These are phyloP conservation scores for Cyanocitta stelleri DNA, from an alignment of 2,113 vertebrate genomes.

Conservation along the genomic window DNA sequence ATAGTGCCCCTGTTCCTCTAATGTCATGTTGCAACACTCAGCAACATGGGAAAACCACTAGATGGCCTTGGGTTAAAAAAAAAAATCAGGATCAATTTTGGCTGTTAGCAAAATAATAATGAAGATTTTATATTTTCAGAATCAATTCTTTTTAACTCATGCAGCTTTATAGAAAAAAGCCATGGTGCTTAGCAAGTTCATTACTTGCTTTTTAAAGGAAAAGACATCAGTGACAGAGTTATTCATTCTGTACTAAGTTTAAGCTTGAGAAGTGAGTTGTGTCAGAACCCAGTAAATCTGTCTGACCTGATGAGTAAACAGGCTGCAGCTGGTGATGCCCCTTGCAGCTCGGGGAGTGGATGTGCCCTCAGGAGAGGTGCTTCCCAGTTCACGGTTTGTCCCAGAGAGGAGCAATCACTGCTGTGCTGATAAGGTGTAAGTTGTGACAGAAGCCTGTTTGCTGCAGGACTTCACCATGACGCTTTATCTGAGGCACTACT, in stretches of 20 bases:
- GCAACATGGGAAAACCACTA: not conserved
- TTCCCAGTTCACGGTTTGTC: not conserved
- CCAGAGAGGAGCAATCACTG: not conserved
- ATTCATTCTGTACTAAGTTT: not conserved
- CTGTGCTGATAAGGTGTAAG: not conserved
- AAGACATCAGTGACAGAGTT: not conserved
- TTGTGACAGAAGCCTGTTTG: not conserved
- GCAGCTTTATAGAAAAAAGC: not conserved
- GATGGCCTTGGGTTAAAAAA: slow-evolving; percentile 74
- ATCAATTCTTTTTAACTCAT: not conserved
- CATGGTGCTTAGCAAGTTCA: not conserved
- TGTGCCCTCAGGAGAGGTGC: not conserved
- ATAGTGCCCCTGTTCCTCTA: not conserved
- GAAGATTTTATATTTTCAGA: not conserved
- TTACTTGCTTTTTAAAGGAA: not conserved
- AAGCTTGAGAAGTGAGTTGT: not conserved
- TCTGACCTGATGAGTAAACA: not conserved
- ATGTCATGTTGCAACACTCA: not conserved
- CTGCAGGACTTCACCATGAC: slow-evolving; percentile 97
- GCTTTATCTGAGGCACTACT: slow-evolving; percentile 92
- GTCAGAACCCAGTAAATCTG: not conserved
- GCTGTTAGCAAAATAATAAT: not conserved
- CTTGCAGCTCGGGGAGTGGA: not conserved
- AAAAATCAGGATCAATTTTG: not conserved
- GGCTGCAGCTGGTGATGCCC: not conserved